Evolutionary conservation across 2,888 invertebrate genomes (phyloP).

Genomic region (Tiliacea aurago): DNA sequence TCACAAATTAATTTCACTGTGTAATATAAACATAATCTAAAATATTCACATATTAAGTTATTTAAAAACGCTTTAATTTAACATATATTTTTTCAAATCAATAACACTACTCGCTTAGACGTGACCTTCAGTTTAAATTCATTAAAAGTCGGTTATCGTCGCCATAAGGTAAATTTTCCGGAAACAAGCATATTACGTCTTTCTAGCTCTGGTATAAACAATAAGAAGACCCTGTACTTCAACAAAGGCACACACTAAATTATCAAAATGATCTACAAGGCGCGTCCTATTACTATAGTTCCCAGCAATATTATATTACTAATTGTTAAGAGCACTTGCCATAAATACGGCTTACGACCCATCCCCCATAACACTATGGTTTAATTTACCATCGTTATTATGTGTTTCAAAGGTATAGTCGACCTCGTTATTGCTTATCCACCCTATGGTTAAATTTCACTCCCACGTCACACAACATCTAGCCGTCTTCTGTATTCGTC

Average conservation of each 20-base stretch:
- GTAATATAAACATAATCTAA: no score
- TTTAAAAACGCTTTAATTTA: no score
- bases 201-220: neutral
- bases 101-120: no score
- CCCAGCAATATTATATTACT: slow-evolving; percentile 59
- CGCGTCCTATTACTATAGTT: slow-evolving; percentile 31
- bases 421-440: neutral
- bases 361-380: slow-evolving; percentile 47
- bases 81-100: no score
- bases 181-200: neutral
- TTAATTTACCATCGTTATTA: slow-evolving; percentile 59
- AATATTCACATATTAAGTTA: no score
- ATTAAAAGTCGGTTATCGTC: no score
- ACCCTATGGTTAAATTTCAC: neutral
- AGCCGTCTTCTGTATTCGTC: neutral
- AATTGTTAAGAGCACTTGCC: slow-evolving; percentile 63
- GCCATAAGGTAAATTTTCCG: no score
- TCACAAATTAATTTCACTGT: no score
- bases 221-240: neutral
- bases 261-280: slow-evolving; percentile 41
- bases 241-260: slow-evolving; percentile 24
- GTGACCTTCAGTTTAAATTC: no score
- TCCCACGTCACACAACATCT: neutral
- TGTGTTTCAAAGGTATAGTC: slow-evolving; percentile 16
- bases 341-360: slow-evolving; percentile 60